Evolutionary conservation across 2,888 invertebrate species (phyloP).

Genomic region (Ectobius pallidus): DNA sequence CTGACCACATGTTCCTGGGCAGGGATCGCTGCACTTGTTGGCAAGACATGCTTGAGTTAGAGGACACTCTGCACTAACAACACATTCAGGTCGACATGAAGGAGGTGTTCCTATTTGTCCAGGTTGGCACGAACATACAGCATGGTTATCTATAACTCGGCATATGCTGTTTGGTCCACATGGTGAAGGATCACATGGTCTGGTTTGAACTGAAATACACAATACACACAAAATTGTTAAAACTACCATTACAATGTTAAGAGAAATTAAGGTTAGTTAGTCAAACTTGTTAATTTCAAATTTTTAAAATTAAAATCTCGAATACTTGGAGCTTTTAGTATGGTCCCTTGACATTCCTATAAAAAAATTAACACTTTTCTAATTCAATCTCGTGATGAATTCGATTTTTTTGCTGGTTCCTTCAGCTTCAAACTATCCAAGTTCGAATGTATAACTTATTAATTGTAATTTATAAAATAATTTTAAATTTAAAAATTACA

Average conservation of each 20-base stretch:
- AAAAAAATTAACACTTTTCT: too few species aligned
- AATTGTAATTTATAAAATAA: too few species aligned
- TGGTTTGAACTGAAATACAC: conserved; percentile 8
- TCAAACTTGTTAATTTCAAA: too few species aligned
- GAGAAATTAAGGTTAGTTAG: not conserved
- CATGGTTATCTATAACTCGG: conserved; percentile 61
- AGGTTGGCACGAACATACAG: conserved; percentile 57
- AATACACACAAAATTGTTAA: conserved; percentile 8
- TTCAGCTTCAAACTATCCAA: too few species aligned
- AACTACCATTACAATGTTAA: not conserved
- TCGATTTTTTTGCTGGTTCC: too few species aligned
- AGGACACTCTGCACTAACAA: conserved; percentile 42
- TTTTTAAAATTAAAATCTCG: too few species aligned
- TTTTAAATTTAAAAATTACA: too few species aligned
- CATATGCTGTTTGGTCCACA: conserved; percentile 75
- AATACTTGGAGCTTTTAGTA: too few species aligned
- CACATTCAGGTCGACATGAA: conserved; percentile 42
- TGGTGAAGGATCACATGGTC: conserved; percentile 74
- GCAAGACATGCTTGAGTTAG: conserved; percentile 42
- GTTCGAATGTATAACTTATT: too few species aligned
- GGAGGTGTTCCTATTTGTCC: conserved; percentile 41
- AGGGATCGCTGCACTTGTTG: conserved; percentile 42
- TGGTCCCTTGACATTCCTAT: too few species aligned
- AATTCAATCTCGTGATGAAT: too few species aligned
- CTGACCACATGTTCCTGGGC: conserved; percentile 43